Base-by-base conservation (phyloP, 1,140 invertebrate species). In the Hylyphantes graminicola region DNA sequence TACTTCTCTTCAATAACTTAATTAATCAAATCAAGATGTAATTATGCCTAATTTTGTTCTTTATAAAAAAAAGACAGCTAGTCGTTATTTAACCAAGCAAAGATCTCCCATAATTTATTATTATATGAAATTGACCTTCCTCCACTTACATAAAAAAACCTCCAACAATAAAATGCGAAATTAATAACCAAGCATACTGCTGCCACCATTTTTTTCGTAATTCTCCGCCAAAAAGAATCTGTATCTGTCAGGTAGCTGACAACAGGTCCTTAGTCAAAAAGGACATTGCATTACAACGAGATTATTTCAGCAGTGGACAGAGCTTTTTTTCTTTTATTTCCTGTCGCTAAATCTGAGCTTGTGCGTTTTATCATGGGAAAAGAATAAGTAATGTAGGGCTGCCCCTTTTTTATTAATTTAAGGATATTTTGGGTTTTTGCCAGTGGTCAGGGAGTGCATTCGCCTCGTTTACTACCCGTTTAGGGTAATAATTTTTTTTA, bases 211-310 rank as follows among this genome's bases (percentile, higher is more conserved):
- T 53, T n/a, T 10, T 78, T 64, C 48, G 4, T 15, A n/a, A 19
- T 8, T 12, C 8, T 7, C 17, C 50, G 19, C 9, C 61, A 15
- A 21, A 35, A 10, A 80, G 35, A 70, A 67, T 65, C 19, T 65
- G 63, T 67, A 7, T 9, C 65, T 70, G 77, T 80, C 77, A 80
- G 21, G 17, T 8, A 15, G 3, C 54, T 80, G 77, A 80, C 77
- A 80, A 80, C 77, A 80, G 70, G 77, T 80, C 77, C 10, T 80
- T 70, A 51, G 53, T 80, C 77, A 80, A 80, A n/a, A 70, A 13
- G 77, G 77, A 80, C 77, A 80, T 59, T 67, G 35, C 64, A 80
- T 80, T 80, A 80, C 54, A 19, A 10, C 12, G 57, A 55, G 61
- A 70, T 70, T 21, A 68, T 80, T 61, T 80, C 12, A 68, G 76